Conservation (phyloP, 2,888 invertebrate species). For the Metellina segmentata region DNA sequence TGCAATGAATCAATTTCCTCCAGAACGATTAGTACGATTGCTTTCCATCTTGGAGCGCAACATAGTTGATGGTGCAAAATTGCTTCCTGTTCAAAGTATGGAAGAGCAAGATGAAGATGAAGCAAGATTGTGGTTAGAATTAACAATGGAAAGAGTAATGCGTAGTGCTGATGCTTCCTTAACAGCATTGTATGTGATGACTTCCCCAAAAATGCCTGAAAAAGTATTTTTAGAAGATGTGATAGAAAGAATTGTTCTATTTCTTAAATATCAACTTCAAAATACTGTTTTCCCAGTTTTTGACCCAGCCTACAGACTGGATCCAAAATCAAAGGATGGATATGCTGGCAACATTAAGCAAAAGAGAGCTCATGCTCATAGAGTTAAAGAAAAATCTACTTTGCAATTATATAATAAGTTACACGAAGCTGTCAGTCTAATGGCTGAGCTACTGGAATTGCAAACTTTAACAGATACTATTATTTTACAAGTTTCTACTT, state of each 20-base stretch:
- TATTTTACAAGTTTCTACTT: conserved; percentile 89
- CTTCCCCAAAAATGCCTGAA: conserved; percentile 97
- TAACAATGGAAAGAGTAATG: conserved; percentile 94
- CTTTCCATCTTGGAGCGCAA: conserved; percentile 96
- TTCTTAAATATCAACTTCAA: conserved; percentile 96
- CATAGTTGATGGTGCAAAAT: conserved; percentile 94
- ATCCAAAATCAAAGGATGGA: conserved; percentile 82
- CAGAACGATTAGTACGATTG: conserved; percentile 93
- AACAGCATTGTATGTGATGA: conserved; percentile 96
- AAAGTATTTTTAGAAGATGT: conserved; percentile 98
- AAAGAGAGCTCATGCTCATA: conserved; percentile 84
- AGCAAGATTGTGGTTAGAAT: conserved; percentile 89
- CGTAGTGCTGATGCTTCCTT: conserved; percentile 96
- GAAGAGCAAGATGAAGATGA: conserved; percentile 87
- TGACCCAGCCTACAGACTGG: conserved; percentile 94
- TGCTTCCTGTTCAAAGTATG: conserved; percentile 89
- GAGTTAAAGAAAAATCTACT: conserved; percentile 86
- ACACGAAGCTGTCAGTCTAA: conserved; percentile 90
- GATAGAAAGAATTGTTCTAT: conserved; percentile 96
- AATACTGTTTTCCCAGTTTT: conserved; percentile 98
- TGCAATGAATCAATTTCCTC: conserved; percentile 95
- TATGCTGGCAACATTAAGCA: conserved; percentile 74
- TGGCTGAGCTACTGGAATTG: conserved; percentile 93
- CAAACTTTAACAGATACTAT: conserved; percentile 96
- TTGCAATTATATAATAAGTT: conserved; percentile 92